Evolutionary conservation across 2,797 vertebrate species (phyloP), one percentile per base, ranked within the genome.

Genomic region (Varecia variegata): DNA sequence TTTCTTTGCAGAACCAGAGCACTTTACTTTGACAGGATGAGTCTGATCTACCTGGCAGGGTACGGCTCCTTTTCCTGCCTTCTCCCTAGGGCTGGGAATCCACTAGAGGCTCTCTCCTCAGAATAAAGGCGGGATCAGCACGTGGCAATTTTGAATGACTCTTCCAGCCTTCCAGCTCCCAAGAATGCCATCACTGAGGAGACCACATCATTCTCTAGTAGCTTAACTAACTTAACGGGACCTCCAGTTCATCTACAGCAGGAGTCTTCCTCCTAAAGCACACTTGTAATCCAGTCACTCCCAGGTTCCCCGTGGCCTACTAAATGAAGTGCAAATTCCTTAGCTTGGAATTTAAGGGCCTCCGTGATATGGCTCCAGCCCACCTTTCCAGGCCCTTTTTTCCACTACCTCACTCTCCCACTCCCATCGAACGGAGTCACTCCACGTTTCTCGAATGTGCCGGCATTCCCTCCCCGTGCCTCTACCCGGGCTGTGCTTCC

Each of bases 241-340:
- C 79, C 58, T 56, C 77, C 45, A 13, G 40, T 65, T 62, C 81
- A 6, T 13, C 2, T 5, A 17, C 0, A 2, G 27, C 35, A 3
- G 2, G 18, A 25, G 18, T 38, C 77, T 88, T 47, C 90, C 83
- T 93, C 83, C 71, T 60, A 74, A 79, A 83, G 45, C 45, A 40
- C 50, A 62, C 45, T n/a, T 90, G 56, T 86, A 95, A 93, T 89
- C 62, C 89, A 88, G 85, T 60, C 79, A 18, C 60, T 93, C 86
- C 62, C 7, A 76, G 62, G 87, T 30, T 95, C 84, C 95, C 92
- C 60, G 43, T 62, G 71, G 95, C 92, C 92, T 83, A 25, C 83
- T 95, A 97, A 97, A 93, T 52, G 94, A 95, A 88, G 93, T 94
- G 80, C 76, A 96, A 95, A 95, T 96, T 97, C 97, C 89, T 97